Base-by-base conservation (phyloP, 2,888 invertebrate species). In the Aproaerema taeniolella region DNA sequence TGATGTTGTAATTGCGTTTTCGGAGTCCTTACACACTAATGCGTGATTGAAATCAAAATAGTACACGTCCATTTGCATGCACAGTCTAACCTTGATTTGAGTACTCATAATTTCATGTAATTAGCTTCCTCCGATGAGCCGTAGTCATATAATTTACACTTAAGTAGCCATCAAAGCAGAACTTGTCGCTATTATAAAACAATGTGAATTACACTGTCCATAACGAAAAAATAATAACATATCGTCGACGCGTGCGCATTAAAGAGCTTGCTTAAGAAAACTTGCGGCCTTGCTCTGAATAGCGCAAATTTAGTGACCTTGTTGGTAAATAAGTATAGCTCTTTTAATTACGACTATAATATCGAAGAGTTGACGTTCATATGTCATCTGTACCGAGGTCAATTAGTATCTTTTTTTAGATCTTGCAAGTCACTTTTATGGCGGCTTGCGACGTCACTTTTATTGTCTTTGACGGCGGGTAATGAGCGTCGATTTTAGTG, bases 141-240 rank as follows among this genome's bases (percentile, higher is more conserved):
- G 10, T 16, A 16, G 11, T 26, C 35, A 28, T 35, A 35, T 35
- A 35, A 35, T 35, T 35, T 28, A 35, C 26, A 28, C 35, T 16
- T 28, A 35, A 26, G 35, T 26, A 26, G 32, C 29, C 33, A 41
- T 36, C 40, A 41, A n/a, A 35, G 15, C 25, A 35, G 50, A 54
- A 53, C 51, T 42, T 46, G 49, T 54, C 48, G 36, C 30, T 25
- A 46, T 48, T 45, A 43, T 39, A 41, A 42, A 38, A 39, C 40
- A 42, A 58, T 54, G 53, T 53, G 51, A 58, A 66, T 69, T 67
- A 66, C 58, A 59, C 53, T 67, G 71, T 68, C 69, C 64, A 69
- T 75, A 79, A 75, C 75, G 68, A 78, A 76, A 75, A 77, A 64
- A 71, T 79, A 81, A 80, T 79, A 72, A 75, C 69, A 71, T 70